Base-by-base conservation (phyloP, 1,140 invertebrate species). In the Dendrolimus kikuchii region DNA sequence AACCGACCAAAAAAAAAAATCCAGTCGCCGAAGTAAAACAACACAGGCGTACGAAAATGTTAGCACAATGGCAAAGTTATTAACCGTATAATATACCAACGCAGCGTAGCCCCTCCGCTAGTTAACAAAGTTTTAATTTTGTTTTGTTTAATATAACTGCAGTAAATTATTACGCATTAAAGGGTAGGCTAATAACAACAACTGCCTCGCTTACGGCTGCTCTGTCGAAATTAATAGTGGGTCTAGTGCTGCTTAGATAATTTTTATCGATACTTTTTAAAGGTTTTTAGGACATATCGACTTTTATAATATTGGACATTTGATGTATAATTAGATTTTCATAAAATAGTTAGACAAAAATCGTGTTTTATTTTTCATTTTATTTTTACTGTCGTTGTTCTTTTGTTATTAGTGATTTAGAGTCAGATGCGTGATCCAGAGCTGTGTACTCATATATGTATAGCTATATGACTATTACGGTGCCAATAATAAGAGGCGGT, bases 91-190 rank as follows among this genome's bases (percentile, higher is more conserved):
- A 52, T 50, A 23, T 23, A 23, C 23, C 23, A 23, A 23, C 23
- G 3, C 3, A 23, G 41, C 43, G 46, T 43, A 46, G 49, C 51
- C 43, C 55, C 48, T 53, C 43, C 51, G 50, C 57, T 62, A 67
- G 64, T 73, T 71, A 74, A 63, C 63, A 67, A 80, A 78, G 68
- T 85, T 85, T 77, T 78, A 81, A 81, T 81, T 80, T 62, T 72
- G 76, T 81, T 84, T 81, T 84, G 74, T 81, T 81, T 76, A 74
- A 80, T 81, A 81, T 78, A 70, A 75, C 68, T 79, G 78, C 74
- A 81, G 76, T 85, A 82, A 82, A 81, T 82, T 85, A 83, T 81
- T 68, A 81, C 72, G 67, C 73, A 79, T 81, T 81, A 83, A 85
- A 76, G 76, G 77, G 78, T 74, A 66, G 68, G 78, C 77, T 85